Base-by-base conservation (phyloP, 2,888 invertebrate genomes). In the Aricia artaxerxes region DNA sequence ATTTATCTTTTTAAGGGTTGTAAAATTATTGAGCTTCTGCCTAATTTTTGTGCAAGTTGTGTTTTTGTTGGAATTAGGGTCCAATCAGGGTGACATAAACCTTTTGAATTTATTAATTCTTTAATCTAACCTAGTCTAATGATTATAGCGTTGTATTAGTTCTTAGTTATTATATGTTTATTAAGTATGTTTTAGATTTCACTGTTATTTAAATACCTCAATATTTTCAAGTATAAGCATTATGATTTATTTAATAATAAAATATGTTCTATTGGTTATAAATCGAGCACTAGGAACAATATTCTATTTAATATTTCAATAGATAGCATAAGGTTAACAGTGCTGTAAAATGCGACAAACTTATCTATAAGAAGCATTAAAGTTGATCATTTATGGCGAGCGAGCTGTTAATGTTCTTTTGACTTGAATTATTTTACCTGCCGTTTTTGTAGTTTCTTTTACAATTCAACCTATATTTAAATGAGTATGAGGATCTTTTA, bases 321-420 rank as follows among this genome's bases (percentile, higher is more conserved):
- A 69, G 64, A 69, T 69, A 75, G 75, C 31, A 31, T 31, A 49
- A 44, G 49, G 75, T 75, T 44, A 76, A 57, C 76, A 53, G 57
- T 16, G 53, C 76, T 57, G 57, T 76, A 76, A 76, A 76, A 76
- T 53, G 13, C 57, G 31, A 53, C 76, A 53, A 57, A 57, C 76
- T 76, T 76, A 53, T 76, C 76, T 76, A 76, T 13, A 57, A 57
- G 35, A 53, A 76, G 11, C 57, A 76, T 57, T 76, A 76, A 53
- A 76, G 49, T 76, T 53, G 76, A 76, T 76, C 76, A 57, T 76
- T 76, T 76, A 76, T 57, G 76, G 76, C 53, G 31, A 76, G 57
- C 76, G 76, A 76, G 16, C 53, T 57, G 53, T 76, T 53, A 76
- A 76, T 57, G 76, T 76, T 76, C 53, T n/a, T 76, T 57, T 76